Evolutionary conservation across 2,888 invertebrate genomes (phyloP), one percentile per base, ranked within the genome.

Genomic region (Aphidius colemani): DNA sequence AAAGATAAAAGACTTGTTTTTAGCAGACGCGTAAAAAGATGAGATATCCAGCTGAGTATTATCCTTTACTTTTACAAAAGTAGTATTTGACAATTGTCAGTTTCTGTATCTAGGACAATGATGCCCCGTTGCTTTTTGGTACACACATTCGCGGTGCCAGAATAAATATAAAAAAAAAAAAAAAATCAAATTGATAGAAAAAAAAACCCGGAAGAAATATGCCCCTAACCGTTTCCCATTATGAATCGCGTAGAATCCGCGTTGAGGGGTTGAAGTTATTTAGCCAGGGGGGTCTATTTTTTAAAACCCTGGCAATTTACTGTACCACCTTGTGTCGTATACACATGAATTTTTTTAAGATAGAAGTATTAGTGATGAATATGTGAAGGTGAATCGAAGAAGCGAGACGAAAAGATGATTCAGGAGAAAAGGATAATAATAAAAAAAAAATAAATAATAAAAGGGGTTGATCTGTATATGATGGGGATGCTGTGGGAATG

Each of bases 211-310:
- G 74, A 78, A 79, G 77, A 78, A 76, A 74, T 75, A 74, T 75
- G 72, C 74, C 74, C 73, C 74, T 74, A 78, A 79, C 78, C 78
- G 78, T 79, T 77, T 78, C 73, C 75, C 71, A 76, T 79, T 77
- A 78, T 76, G 65, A 67, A 67, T 68, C 64, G 65, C 66, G 67
- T 64, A 65, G 74, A 73, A 75, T 73, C 71, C 58, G 44, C 59
- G 56, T 59, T 46, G 7, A 69, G 71, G 75, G 73, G 71, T 70
- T 67, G 70, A 72, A 71, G 69, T 72, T 74, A 72, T 74, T 72
- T 72, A 66, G 71, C 61, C 66, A 67, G 71, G 71, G 72, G 75
- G 76, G 72, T 73, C 72, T 3, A 5, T 30, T 30, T 30, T 67
- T 62, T 66, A 56, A 53, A 49, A 66, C 61, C 64, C 50, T 50